These are phyloP conservation scores for Anableps anableps DNA, from an alignment of 2,797 vertebrate species.

Conservation along the genomic window DNA sequence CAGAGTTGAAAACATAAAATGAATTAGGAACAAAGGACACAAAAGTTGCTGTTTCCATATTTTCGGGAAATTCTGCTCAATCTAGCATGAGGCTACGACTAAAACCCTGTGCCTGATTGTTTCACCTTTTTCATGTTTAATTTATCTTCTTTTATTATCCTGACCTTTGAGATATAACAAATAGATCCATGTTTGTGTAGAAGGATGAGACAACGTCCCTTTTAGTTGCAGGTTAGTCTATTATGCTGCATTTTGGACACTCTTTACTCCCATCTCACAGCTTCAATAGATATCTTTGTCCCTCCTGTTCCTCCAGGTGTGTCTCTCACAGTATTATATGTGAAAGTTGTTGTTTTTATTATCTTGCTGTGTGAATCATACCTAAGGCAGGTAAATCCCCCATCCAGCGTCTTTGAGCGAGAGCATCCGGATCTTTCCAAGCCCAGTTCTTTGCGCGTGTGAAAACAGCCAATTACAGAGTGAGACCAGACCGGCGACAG, in stretches of 20 bases:
- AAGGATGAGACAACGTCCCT: slow-evolving; percentile 5
- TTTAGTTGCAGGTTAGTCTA: background rate
- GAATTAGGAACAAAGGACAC: no score
- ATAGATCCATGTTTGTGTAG: slow-evolving; percentile 20
- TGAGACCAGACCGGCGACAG: slow-evolving; percentile 17
- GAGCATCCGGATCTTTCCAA: slow-evolving; percentile 27
- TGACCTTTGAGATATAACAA: slow-evolving; percentile 32
- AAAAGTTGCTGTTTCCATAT: background rate
- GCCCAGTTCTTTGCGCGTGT: slow-evolving; percentile 17
- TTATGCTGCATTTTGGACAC: background rate
- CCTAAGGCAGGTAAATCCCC: slow-evolving; percentile 36
- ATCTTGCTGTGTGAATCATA: slow-evolving; percentile 29
- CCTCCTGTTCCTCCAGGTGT: background rate
- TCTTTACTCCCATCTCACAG: slow-evolving; percentile 7
- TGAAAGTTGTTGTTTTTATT: slow-evolving; percentile 40
- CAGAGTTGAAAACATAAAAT: background rate
- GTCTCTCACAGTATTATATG: slow-evolving; percentile 10
- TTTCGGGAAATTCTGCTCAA: no score
- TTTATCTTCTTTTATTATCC: slow-evolving; percentile 23
- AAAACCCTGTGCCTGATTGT: background rate
- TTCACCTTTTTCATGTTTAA: slow-evolving; percentile 30
- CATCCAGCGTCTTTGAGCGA: slow-evolving; percentile 13
- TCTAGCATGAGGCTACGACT: background rate
- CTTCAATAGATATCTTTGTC: background rate
- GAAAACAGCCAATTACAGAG: slow-evolving; percentile 72